Evolutionary conservation across 2,113 vertebrate species (phyloP).

Genomic region (Eptesicus fuscus): DNA sequence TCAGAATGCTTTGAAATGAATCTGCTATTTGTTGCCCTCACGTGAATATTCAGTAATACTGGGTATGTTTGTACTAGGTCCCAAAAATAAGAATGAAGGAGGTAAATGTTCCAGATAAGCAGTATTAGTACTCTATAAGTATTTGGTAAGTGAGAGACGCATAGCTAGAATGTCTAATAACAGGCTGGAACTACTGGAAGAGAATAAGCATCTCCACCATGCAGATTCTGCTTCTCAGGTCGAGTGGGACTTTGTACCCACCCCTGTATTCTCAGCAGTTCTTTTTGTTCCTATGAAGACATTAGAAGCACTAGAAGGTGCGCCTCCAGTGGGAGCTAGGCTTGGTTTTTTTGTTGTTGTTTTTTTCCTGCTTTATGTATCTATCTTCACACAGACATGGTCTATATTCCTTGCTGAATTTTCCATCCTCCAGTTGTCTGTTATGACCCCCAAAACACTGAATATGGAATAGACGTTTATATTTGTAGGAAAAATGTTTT

Average conservation of each 20-base stretch:
- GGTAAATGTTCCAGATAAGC: background rate
- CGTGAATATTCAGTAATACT: background rate
- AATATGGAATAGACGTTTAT: background rate
- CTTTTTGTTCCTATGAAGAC: background rate
- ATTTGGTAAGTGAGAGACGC: background rate
- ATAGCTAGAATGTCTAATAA: background rate
- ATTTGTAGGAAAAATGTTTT: constrained; percentile 33
- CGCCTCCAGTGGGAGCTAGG: background rate
- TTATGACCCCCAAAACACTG: background rate
- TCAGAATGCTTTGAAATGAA: background rate
- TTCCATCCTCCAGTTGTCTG: background rate
- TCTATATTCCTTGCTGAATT: background rate
- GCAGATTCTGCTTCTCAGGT: background rate
- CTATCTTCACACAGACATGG: background rate
- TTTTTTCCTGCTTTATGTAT: background rate
- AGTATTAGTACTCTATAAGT: background rate
- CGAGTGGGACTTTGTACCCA: background rate
- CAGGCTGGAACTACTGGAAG: background rate
- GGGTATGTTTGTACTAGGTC: background rate
- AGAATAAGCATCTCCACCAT: too few relatives aligned
- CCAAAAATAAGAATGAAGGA: background rate
- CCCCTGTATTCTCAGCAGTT: background rate
- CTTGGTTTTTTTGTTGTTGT: background rate
- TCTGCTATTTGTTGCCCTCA: background rate
- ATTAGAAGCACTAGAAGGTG: background rate